Percentiles rank a stretch among this genome's conserved stretches.
Conservation (phyloP, 2,888 invertebrate genomes). For the Nemapogon koenigi region DNA sequence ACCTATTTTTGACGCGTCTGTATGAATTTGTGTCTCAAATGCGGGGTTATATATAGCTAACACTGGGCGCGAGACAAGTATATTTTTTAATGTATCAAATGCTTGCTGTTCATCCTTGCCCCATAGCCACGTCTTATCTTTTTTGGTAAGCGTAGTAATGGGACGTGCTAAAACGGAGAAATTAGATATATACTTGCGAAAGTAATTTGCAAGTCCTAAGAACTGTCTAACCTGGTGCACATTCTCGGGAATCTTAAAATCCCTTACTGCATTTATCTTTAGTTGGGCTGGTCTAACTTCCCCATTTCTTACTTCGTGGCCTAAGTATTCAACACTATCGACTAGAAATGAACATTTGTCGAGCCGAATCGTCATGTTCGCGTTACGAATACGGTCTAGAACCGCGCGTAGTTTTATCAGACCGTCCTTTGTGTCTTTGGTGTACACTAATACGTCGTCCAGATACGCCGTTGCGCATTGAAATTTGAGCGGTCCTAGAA, state of each 20-base stretch:
- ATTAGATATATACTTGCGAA: slow-evolving; percentile 21
- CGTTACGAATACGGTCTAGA: slow-evolving; percentile 5
- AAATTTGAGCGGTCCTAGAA: slow-evolving; percentile 10
- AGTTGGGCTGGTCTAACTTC: slow-evolving; percentile 6
- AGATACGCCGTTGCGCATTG: slow-evolving; percentile 13
- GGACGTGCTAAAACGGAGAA: slow-evolving; percentile 19
- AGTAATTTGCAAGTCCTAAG: slow-evolving; percentile 21
- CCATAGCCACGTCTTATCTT: slow-evolving; percentile 21
- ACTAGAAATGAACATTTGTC: slow-evolving; percentile 13
- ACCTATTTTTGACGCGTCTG: too few species aligned
- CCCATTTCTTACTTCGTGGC: slow-evolving; percentile 7
- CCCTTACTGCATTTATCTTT: slow-evolving; percentile 12
- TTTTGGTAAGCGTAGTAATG: slow-evolving; percentile 21
- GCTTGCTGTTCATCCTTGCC: slow-evolving; percentile 20
- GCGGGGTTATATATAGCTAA: slow-evolving; percentile 19
- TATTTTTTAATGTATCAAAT: slow-evolving; percentile 19
- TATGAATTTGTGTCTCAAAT: slow-evolving; percentile 21
- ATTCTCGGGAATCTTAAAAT: slow-evolving; percentile 3
- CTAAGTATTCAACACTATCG: slow-evolving; percentile 4
- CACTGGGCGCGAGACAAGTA: slow-evolving; percentile 17
- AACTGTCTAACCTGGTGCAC: slow-evolving; percentile 18
- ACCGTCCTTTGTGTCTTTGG: neutral
- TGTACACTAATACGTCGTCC: slow-evolving; percentile 11
- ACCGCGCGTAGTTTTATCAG: slow-evolving; percentile 7
- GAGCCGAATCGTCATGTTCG: slow-evolving; percentile 4